Percentiles rank a stretch among this genome's conserved stretches.
Evolutionary conservation across 1,140 invertebrate species (phyloP).

Genomic region (Galleria mellonella): DNA sequence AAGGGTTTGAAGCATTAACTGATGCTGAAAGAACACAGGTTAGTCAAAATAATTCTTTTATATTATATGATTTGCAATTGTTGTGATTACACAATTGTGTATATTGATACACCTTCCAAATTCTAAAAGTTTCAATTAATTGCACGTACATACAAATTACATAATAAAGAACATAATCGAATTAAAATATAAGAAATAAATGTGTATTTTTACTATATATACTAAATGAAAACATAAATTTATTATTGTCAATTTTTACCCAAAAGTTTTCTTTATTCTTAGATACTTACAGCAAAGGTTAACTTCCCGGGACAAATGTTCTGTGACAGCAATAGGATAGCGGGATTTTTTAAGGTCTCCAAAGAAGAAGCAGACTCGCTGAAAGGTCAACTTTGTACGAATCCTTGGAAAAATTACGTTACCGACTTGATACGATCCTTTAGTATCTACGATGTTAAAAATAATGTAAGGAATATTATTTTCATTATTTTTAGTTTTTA

Average conservation of each 20-base stretch:
- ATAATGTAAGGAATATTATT: constrained; percentile 58
- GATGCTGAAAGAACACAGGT: constrained; percentile 63
- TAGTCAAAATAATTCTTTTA: neutral
- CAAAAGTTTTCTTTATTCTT: constrained; percentile 19
- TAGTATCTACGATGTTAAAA: constrained; percentile 68
- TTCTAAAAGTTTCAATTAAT: no score
- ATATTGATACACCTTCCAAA: no score
- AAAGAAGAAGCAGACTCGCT: constrained; percentile 36
- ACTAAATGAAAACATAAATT: no score
- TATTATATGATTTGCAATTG: no score
- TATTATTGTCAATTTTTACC: no score
- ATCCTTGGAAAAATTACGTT: constrained; percentile 68
- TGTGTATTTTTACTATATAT: no score
- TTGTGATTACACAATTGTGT: no score
- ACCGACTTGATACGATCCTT: constrained; percentile 71
- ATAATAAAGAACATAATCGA: no score
- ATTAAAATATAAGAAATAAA: no score
- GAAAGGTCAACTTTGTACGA: constrained; percentile 64
- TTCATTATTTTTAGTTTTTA: constrained; percentile 1
- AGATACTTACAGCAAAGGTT: constrained; percentile 59
- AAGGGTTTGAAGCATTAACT: constrained; percentile 57
- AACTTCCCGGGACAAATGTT: constrained; percentile 55
- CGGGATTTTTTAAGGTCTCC: constrained; percentile 63
- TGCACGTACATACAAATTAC: no score
- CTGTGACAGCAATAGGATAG: constrained; percentile 63